A percentile compares a stretch with the other conserved stretches of the same genome.
phyloP scores from a whole-genome alignment of 2,797 vertebrate species.

The Muscicapa striata region DNA sequence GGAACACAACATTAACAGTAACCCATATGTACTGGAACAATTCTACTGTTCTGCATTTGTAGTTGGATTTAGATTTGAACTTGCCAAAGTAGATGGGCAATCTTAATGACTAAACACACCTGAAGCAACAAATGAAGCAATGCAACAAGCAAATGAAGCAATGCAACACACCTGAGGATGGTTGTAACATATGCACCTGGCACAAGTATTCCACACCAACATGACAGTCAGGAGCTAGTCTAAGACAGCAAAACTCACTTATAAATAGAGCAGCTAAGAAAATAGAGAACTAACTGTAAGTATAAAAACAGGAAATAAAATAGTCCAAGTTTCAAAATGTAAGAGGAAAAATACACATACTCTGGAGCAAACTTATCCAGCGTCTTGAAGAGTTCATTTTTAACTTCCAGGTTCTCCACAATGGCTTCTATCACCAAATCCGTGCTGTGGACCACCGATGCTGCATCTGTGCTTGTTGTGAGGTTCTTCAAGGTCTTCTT shows the following conservation, averaged over 20 bases:
- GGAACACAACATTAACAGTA: background rate
- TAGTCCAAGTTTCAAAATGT: background rate
- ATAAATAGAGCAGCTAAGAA: background rate
- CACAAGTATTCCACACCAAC: background rate
- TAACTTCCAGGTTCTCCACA: conserved; percentile 90
- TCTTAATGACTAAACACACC: background rate
- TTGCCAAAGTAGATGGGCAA: background rate
- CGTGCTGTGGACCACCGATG: conserved; percentile 79
- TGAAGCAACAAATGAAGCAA: background rate
- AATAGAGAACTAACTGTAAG: background rate
- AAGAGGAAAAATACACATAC: conserved; percentile 74
- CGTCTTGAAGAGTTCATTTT: conserved; percentile 87
- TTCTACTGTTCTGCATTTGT: background rate
- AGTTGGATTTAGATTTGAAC: background rate
- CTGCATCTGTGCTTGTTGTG: conserved; percentile 84
- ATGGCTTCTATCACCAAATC: conserved; percentile 97
- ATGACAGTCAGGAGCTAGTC: background rate
- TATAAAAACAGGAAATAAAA: background rate
- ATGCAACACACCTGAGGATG: background rate
- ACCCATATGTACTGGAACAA: background rate
- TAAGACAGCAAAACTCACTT: background rate
- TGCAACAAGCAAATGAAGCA: background rate
- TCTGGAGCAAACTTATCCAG: conserved; percentile 92
- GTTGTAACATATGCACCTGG: background rate
- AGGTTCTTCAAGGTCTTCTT: conserved; percentile 87